A percentile compares a stretch with the other conserved stretches of the same genome.
These are phyloP conservation scores for Allolobophora icterica DNA, from an alignment of 2,888 invertebrate species.

Conservation along the genomic window DNA sequence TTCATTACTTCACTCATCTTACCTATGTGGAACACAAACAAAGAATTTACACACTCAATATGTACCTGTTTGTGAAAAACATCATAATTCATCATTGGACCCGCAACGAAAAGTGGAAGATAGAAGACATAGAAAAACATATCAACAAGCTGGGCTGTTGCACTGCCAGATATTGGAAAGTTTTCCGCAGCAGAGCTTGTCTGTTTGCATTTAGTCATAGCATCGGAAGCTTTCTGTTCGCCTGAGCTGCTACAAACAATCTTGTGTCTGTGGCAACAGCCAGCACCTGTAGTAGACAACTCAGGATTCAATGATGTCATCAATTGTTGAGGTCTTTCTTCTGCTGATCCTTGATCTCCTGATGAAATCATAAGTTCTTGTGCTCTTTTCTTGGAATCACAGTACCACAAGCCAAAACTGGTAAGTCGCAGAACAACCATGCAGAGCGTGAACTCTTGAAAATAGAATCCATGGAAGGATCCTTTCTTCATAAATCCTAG, in stretches of 20 bases:
- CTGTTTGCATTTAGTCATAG: background rate
- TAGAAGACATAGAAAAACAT: slow-evolving; percentile 80
- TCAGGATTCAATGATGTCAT: background rate
- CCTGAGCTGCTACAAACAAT: background rate
- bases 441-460: slow-evolving; percentile 73
- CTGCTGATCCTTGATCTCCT: background rate
- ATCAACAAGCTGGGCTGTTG: slow-evolving; percentile 58
- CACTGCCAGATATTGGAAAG: background rate
- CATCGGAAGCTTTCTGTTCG: background rate
- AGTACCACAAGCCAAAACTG: slow-evolving; percentile 72
- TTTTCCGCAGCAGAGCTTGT: slow-evolving; percentile 31
- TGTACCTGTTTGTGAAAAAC: slow-evolving; percentile 72
- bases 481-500: background rate
- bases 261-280: background rate
- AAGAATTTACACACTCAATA: background rate
- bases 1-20: background rate
- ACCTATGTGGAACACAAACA: background rate
- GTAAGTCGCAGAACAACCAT: slow-evolving; percentile 71
- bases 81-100: slow-evolving; percentile 82
- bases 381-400: background rate
- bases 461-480: slow-evolving; percentile 50
- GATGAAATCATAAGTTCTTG: background rate
- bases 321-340: background rate
- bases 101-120: slow-evolving; percentile 81
- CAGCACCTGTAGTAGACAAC: background rate